Evolutionary conservation across 2,888 invertebrate genomes (phyloP).

Genomic region (Synanthedon myopaeformis): DNA sequence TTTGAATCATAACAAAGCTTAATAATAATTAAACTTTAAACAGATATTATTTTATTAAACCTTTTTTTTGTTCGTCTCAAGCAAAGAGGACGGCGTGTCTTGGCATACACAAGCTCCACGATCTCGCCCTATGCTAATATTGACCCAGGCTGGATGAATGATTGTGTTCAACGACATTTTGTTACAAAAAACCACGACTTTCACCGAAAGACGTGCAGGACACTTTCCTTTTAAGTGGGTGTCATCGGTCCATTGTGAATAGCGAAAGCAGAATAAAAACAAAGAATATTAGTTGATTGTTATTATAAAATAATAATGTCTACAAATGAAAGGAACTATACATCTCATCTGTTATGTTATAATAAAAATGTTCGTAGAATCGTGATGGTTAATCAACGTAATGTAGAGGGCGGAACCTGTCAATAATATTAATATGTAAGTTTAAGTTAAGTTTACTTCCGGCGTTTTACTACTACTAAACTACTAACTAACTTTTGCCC

Average conservation of each 20-base stretch:
- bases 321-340: constrained; percentile 11
- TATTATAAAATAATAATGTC: constrained; percentile 14
- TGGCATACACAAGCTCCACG: constrained; percentile 9
- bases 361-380: background rate
- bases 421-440: background rate
- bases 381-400: background rate
- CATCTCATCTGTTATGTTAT: background rate
- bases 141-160: constrained; percentile 19
- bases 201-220: constrained; percentile 23
- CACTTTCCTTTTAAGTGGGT: constrained; percentile 49
- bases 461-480: too few relatives aligned
- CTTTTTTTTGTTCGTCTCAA: too few relatives aligned
- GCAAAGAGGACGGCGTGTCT: constrained; percentile 7
- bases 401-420: background rate
- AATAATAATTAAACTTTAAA: too few relatives aligned
- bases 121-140: constrained; percentile 27
- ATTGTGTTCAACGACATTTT: constrained; percentile 22
- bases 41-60: too few relatives aligned
- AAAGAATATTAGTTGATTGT: constrained; percentile 19
- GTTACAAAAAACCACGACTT: constrained; percentile 41
- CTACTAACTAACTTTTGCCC: too few relatives aligned
- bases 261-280: constrained; percentile 53
- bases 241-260: constrained; percentile 47
- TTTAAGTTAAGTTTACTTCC: too few relatives aligned
- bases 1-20: too few relatives aligned